phyloP scores from a whole-genome alignment of 2,113 vertebrate species.

The Rhinichthys klamathensis region DNA sequence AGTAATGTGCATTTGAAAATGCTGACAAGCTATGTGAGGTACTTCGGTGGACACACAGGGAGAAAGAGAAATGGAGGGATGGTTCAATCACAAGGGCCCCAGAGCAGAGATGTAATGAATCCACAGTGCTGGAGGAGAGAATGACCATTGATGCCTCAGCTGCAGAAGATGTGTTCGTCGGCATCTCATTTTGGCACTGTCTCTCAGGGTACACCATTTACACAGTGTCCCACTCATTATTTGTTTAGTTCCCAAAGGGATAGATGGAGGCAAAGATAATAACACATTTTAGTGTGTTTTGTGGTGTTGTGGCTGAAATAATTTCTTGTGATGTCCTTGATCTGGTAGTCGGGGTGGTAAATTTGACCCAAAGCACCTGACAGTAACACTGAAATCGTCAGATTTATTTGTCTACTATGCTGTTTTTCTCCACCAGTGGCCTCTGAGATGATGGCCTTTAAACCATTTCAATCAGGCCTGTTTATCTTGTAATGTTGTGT shows the following conservation, averaged over 20 bases:
- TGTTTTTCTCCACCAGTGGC: slow-evolving; percentile 32
- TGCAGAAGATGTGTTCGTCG: neutral
- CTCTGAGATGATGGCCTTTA: slow-evolving; percentile 37
- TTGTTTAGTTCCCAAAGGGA: slow-evolving; percentile 8
- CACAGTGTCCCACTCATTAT: slow-evolving; percentile 22
- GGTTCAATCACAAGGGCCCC: slow-evolving; percentile 22
- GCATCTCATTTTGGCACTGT: slow-evolving; percentile 15
- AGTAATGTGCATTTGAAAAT: slow-evolving; percentile 58
- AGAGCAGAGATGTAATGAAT: slow-evolving; percentile 44
- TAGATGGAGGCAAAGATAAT: slow-evolving; percentile 18
- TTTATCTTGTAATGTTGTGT: slow-evolving; percentile 48
- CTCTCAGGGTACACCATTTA: slow-evolving; percentile 38
- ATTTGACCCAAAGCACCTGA: slow-evolving; percentile 42
- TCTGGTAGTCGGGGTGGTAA: slow-evolving; percentile 33
- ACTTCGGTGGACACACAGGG: slow-evolving; percentile 51
- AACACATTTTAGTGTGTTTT: slow-evolving; percentile 8
- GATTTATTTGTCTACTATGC: slow-evolving; percentile 34
- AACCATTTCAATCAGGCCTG: slow-evolving; percentile 39
- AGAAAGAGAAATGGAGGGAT: slow-evolving; percentile 8
- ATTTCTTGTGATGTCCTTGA: slow-evolving; percentile 47
- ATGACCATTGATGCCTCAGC: slow-evolving; percentile 33
- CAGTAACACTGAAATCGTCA: slow-evolving; percentile 13
- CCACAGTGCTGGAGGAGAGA: slow-evolving; percentile 7
- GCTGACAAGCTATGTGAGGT: slow-evolving; percentile 53
- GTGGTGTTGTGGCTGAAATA: slow-evolving; percentile 14